Evolutionary conservation across 2,797 vertebrate species (phyloP).

Genomic region (Karalla daura): DNA sequence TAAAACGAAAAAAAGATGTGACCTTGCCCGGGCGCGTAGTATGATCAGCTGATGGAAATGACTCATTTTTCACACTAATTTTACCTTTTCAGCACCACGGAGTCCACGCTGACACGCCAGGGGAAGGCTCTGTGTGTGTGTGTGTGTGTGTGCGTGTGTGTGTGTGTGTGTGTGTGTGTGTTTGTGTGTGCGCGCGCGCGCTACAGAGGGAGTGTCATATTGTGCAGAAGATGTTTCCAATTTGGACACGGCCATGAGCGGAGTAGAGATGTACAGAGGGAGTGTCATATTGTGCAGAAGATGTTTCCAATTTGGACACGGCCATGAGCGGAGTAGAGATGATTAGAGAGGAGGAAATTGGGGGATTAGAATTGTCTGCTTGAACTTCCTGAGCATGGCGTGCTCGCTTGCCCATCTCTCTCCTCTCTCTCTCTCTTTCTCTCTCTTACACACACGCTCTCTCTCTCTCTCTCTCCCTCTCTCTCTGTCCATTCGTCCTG

Average conservation of each 20-base stretch:
- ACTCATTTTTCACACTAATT: slow-evolving; percentile 41
- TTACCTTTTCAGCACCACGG: slow-evolving; percentile 42
- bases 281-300: slow-evolving; percentile 73
- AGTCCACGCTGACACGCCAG: slow-evolving; percentile 13
- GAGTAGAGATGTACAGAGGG: slow-evolving; percentile 87
- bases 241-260: slow-evolving; percentile 88
- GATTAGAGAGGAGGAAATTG: slow-evolving; percentile 99
- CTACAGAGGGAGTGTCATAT: slow-evolving; percentile 67
- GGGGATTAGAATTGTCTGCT: slow-evolving; percentile 98
- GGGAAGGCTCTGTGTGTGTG: slow-evolving; percentile 30
- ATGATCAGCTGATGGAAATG: slow-evolving; percentile 38
- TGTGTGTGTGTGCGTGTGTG: slow-evolving; percentile 20
- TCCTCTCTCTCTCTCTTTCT: slow-evolving; percentile 1
- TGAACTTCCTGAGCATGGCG: slow-evolving; percentile 94
- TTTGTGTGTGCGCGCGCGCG: slow-evolving; percentile 39
- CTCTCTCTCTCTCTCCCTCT: not conserved
- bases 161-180: slow-evolving; percentile 21
- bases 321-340: slow-evolving; percentile 90
- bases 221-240: slow-evolving; percentile 91
- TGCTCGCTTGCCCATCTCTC: slow-evolving; percentile 60
- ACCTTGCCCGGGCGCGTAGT: slow-evolving; percentile 18
- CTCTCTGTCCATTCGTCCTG: slow-evolving; percentile 19
- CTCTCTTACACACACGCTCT: slow-evolving; percentile 2
- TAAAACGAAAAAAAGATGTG: not conserved
- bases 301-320: slow-evolving; percentile 94